A percentile compares a stretch with the other conserved stretches of the same genome.
Conservation (phyloP, 2,113 vertebrate species). For the Cheirogaleus medius region DNA sequence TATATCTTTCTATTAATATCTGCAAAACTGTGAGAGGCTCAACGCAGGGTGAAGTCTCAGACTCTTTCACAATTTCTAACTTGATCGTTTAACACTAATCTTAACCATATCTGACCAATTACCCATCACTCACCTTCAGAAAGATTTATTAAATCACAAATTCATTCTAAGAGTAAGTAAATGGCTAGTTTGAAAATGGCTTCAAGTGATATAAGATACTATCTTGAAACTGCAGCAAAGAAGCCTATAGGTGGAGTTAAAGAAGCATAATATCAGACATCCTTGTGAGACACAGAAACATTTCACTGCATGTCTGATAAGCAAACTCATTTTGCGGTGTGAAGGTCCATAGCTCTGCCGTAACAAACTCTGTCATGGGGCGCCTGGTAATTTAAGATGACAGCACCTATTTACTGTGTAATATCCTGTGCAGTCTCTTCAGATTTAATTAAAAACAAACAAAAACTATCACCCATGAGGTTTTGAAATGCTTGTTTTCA, state of each 20-base stretch:
- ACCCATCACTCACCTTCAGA: neutral
- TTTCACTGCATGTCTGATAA: neutral
- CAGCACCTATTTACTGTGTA: neutral
- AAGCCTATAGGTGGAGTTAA: neutral
- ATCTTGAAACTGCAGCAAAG: neutral
- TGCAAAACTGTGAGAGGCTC: neutral
- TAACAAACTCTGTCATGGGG: neutral
- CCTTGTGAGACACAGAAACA: neutral
- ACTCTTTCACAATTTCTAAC: neutral
- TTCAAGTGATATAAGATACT: neutral
- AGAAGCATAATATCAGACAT: neutral
- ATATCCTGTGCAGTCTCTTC: neutral
- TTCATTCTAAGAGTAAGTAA: neutral
- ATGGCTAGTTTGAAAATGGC: neutral
- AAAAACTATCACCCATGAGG: neutral
- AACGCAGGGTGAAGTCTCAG: neutral
- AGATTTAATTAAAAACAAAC: conserved; percentile 32
- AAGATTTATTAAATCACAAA: conserved; percentile 28
- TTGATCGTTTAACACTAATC: neutral
- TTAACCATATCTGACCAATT: neutral
- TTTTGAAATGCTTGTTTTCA: conserved; percentile 30
- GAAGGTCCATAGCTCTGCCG: neutral
- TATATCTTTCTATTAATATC: neutral
- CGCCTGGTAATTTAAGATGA: neutral
- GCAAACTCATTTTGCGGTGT: neutral